phyloP scores from a whole-genome alignment of 1,140 invertebrate genomes.

The Diachasma alloeum region DNA sequence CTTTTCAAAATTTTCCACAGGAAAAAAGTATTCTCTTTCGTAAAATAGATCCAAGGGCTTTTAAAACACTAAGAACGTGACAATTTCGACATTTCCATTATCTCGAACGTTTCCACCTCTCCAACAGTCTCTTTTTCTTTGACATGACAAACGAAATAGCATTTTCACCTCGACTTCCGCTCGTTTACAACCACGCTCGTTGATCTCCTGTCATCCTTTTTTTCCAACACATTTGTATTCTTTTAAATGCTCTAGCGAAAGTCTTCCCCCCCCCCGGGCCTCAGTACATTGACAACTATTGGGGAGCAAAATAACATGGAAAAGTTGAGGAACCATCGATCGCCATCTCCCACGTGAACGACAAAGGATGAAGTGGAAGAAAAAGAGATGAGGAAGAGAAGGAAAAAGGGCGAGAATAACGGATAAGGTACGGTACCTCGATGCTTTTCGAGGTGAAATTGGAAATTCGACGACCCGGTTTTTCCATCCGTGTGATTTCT shows the following conservation, averaged over 20 bases:
- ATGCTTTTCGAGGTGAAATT: conserved; percentile 1
- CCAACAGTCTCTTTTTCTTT: neutral
- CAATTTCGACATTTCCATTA: neutral
- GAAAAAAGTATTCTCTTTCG: no score
- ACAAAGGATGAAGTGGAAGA: neutral
- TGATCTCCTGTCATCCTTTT: neutral
- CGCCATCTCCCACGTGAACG: neutral
- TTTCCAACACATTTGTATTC: neutral
- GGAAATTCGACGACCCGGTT: conserved; percentile 17
- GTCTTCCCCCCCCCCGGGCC: neutral
- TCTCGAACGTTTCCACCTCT: neutral
- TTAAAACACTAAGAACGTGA: neutral
- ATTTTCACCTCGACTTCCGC: neutral
- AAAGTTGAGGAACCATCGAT: neutral
- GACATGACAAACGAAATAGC: neutral
- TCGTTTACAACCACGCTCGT: neutral
- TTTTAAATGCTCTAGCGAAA: neutral
- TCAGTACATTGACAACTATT: neutral
- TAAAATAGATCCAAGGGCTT: no score
- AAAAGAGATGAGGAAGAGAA: neutral
- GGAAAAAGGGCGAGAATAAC: neutral
- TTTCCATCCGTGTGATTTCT: conserved; percentile 7
- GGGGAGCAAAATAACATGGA: neutral
- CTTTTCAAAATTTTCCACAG: no score
- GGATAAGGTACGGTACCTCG: neutral